Base-by-base conservation (phyloP, 1,140 invertebrate species). In the Heliconius melpomene region DNA sequence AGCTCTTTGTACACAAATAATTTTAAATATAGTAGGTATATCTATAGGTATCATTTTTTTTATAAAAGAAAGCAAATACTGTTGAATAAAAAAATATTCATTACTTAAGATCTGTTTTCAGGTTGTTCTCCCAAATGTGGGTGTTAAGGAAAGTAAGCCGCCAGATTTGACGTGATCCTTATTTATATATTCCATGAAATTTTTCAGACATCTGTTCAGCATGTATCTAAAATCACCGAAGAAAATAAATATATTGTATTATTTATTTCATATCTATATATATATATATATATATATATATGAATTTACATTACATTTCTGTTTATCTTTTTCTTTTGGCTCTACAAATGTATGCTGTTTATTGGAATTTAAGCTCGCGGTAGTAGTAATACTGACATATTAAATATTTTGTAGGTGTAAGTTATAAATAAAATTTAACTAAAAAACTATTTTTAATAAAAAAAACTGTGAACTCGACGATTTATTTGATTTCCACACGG, bases 201-300 rank as follows among this genome's bases (percentile, higher is more conserved):
- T 66, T 23, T 66, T 66, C 23, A 66, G 60, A 29, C 60, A 66
- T 29, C 60, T 66, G 60, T 66, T 66, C 60, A 66, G 29, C 29
- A 66, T 66, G 60, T 57, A 57, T 57, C 8, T 23, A 23, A n/a
- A 57, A 57, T 23, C n/a, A 52, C 50, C 6, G 2, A 18, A 20
- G 16, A 52, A 11, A 57, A 57, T 11, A 57, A 54, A 54, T 1
- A 52, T 52, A 20, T 52, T 57, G 7, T 20, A 57, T 57, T 9
- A 23, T 57, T 57, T 23, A 9, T 57, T 57, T 57, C 7, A 32
- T 32, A 32, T 57, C 16, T 16, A 50, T 50, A 2, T 50, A 16
- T 50, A 16, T 13, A 50, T 50, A 50, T 18, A n/a, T 16, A 50
- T 50, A 2, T 50, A 16, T 20, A 6, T 5, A 52, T 52, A 52